Conservation (phyloP, 1,140 invertebrate species). For the Hyphantria cunea region DNA sequence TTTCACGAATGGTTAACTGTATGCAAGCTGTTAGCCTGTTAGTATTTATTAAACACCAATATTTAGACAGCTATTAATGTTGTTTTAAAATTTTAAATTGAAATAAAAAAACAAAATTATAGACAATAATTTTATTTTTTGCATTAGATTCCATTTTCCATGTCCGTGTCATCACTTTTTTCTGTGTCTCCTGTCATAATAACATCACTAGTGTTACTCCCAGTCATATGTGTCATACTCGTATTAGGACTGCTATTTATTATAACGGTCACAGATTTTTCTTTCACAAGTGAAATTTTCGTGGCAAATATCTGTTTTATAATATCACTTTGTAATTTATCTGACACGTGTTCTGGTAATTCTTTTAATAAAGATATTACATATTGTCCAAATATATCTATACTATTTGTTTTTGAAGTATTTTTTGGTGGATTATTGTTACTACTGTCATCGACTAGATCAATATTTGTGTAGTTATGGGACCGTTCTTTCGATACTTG, state of each 20-base stretch:
- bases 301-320: slow-evolving; percentile 36
- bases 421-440: neutral
- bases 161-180: too few species aligned
- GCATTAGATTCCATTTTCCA: too few species aligned
- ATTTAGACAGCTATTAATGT: too few species aligned
- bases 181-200: too few species aligned
- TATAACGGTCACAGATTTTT: neutral
- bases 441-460: neutral
- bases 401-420: neutral
- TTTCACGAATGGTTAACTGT: too few species aligned
- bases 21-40: too few species aligned
- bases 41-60: too few species aligned
- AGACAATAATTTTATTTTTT: neutral
- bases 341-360: slow-evolving; percentile 32
- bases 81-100: too few species aligned
- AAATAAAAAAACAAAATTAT: slow-evolving; percentile 1
- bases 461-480: neutral
- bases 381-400: slow-evolving; percentile 40
- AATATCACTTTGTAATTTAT: slow-evolving; percentile 35
- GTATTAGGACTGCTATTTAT: neutral
- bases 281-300: slow-evolving; percentile 6
- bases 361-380: slow-evolving; percentile 33
- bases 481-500: neutral
- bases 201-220: too few species aligned
- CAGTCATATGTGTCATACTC: neutral